Evolutionary conservation across 2,797 vertebrate genomes (phyloP), one percentile per base, ranked within the genome.

Genomic region (Anguilla marmorata): DNA sequence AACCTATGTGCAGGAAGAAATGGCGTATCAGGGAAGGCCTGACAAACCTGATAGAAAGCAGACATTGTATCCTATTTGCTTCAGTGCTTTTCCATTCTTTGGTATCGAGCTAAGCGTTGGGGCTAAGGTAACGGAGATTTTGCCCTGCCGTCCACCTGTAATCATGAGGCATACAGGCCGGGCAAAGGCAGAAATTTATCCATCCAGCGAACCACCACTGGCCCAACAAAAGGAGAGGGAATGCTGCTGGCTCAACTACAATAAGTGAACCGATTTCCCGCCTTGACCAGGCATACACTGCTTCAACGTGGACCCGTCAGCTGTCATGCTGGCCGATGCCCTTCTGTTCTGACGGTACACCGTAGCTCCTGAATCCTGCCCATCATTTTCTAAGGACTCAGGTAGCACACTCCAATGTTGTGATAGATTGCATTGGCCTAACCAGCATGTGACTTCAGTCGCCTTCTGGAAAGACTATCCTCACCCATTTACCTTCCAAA

Each of bases 1-100:
- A 88, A 72, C 88, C 91, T 91, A 88, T 88, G 94, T 92, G 86
- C 86, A 89, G 88, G 84, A 56, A 58, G 83, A 24, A 87, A 86
- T 11, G 69, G 85, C 33, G 63, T 83, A 85, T 48, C 27, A 16
- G 16, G 41, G 74, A n/a, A 63, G 19, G 66, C 27, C 45, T 82
- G 74, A 48, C 54, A 74, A 80, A 45, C 93, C 91, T 94, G 89
- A 27, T 56, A 86, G 86, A 89, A 85, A 85, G 30, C 27, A 85
- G 84, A 48, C 85, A 74, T 85, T 82, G 80, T 83, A 87, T 54
- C 69, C 37, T 69, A 16, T 48, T 72, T 86, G 66, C 56, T 24
- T 58, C 12, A 30, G 86, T 88, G 88, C 69, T 92, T 88, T 72
- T 69, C 48, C 79, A 87, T 87, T 58, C 56, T 85, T 45, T 24